These are phyloP conservation scores for Loriculus beryllinus DNA, from an alignment of 2,797 vertebrate species.

Conservation along the genomic window DNA sequence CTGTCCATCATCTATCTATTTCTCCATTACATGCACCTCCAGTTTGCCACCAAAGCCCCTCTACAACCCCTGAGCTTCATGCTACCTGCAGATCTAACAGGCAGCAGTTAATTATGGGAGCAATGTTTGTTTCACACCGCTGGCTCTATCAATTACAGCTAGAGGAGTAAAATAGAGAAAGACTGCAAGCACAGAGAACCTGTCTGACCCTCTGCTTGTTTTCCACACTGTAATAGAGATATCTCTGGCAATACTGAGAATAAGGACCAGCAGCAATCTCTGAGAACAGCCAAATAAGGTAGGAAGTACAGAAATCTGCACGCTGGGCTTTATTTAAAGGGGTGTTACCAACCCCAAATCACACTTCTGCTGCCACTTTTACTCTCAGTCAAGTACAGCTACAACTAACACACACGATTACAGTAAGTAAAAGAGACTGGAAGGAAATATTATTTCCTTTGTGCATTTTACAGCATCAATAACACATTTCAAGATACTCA, in stretches of 20 bases:
- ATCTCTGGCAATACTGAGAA: background rate
- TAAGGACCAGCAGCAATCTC: background rate
- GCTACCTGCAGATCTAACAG: background rate
- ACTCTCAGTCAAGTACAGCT: background rate
- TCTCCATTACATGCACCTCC: background rate
- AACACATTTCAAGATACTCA: background rate
- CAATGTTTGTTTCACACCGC: background rate
- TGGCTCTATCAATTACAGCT: background rate
- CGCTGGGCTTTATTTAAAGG: background rate
- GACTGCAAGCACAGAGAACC: background rate
- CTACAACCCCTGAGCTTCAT: background rate
- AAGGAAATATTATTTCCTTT: background rate
- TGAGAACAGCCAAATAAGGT: background rate
- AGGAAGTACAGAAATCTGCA: background rate
- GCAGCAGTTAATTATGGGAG: slow-evolving; percentile 1
- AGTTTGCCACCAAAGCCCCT: background rate
- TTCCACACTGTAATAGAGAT: slow-evolving; percentile 14
- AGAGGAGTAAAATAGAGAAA: background rate
- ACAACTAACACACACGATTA: background rate
- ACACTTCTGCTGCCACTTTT: background rate
- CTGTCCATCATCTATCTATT: background rate
- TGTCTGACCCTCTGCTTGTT: background rate
- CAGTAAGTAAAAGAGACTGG: background rate
- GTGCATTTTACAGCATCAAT: background rate
- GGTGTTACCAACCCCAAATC: background rate